Conservation (phyloP, 2,797 vertebrate genomes). For the Eulemur albifrons region DNA sequence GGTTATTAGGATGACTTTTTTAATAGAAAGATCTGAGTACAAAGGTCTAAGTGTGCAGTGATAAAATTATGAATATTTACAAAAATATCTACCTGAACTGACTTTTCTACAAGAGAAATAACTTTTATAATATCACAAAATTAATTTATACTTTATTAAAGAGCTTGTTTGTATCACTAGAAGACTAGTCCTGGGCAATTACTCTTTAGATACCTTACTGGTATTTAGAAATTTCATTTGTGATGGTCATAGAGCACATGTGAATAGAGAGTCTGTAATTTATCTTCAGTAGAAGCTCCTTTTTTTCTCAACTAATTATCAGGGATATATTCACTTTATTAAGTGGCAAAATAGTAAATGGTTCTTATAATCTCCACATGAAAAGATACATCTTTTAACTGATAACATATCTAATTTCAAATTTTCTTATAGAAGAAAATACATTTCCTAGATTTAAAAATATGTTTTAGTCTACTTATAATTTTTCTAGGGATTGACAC, state of each 20-base stretch:
- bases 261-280: neutral
- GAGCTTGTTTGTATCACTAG: neutral
- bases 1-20: neutral
- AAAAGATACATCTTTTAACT: neutral
- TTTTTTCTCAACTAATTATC: neutral
- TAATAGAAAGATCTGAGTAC: neutral
- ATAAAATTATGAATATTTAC: neutral
- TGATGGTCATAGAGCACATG: neutral
- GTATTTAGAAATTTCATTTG: neutral
- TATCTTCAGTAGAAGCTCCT: neutral
- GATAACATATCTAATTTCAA: neutral
- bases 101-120: neutral
- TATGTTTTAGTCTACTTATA: neutral
- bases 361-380: neutral
- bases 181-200: neutral
- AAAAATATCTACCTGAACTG: neutral
- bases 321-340: neutral
- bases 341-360: neutral
- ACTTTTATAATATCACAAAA: neutral
- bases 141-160: neutral
- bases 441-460: neutral
- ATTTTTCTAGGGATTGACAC: neutral
- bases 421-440: neutral
- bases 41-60: neutral
- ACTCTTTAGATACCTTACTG: neutral